Percentiles rank a stretch among this genome's conserved stretches.
phyloP scores from a whole-genome alignment of 2,797 vertebrate species.

The Pangasius djambal region DNA sequence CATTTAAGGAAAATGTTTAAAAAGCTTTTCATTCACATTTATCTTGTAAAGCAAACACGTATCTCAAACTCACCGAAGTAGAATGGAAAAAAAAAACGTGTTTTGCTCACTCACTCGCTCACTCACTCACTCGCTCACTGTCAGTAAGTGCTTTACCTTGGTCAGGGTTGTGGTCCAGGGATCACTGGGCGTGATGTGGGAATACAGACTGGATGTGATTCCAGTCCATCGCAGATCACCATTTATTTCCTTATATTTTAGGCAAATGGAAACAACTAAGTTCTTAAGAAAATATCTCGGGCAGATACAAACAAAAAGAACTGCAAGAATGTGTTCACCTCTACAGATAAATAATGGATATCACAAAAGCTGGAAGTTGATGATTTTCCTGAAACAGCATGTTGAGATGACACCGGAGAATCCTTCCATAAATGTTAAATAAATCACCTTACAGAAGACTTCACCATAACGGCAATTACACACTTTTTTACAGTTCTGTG shows the following conservation, averaged over 20 bases:
- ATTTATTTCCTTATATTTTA: not conserved
- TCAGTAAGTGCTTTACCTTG: not conserved
- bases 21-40: not conserved
- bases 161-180: not conserved
- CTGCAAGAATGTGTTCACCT: not conserved
- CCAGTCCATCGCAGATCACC: not conserved
- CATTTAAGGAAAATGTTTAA: not conserved
- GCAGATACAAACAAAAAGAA: not conserved
- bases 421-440: not conserved
- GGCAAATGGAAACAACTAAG: not conserved
- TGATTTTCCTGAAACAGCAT: not conserved
- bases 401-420: not conserved
- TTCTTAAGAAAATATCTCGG: not conserved
- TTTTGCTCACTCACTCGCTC: not conserved
- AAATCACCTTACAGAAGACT: not conserved
- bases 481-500: not conserved
- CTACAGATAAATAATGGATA: not conserved
- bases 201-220: not conserved
- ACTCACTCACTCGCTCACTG: not conserved
- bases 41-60: not conserved
- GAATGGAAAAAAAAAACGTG: not conserved
- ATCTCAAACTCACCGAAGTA: not conserved
- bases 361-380: not conserved
- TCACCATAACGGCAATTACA: not conserved
- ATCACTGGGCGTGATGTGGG: not conserved